Base-by-base conservation (phyloP, 2,797 vertebrate species). In the Manis pentadactyla region DNA sequence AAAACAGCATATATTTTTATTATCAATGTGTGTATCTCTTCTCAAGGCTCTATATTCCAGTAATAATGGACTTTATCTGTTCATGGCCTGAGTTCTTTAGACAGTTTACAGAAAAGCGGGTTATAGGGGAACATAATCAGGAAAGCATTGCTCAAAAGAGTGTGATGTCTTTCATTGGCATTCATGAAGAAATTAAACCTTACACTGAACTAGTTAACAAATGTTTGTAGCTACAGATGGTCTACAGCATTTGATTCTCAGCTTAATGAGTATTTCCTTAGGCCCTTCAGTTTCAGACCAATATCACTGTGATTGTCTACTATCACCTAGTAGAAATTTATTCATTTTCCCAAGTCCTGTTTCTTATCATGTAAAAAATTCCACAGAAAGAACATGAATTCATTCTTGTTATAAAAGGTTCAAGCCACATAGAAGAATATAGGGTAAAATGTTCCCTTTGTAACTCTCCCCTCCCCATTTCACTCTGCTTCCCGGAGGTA, bases 271-370 rank as follows among this genome's bases (percentile, higher is more conserved):
- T 61, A 15, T 64, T 78, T 46, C 18, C 18, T 59, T 77, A 51
- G 51, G 63, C 63, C 68, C 55, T 73, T 34, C 34, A 53, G 49
- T 11, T 2, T 37, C 71, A 79, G 29, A 53, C 23, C 42, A 39
- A n/a, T 81, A 57, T 15, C n/a, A 79, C 18, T 55, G 61, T 94
- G 90, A 92, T 87, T 93, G 68, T 93, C 81, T 94, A 61, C 75
- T 49, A 68, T 87, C 92, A 89, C 49, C 96, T 92, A 71, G 85
- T 66, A 85, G 94, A 90, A 37, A 89, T 75, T 17, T 7, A 55
- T 51, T 66, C 11, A 18, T 59, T 68, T 39, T 90, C 31, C 42
- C 69, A 69, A 59, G 78, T 59, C 51, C 29, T 17, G 1, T 69
- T 86, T 75, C 42, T 84, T 64, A 75, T 34, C 5, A 15, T 59